Conservation (phyloP, 1,140 invertebrate species). For the Hyles euphorbiae region DNA sequence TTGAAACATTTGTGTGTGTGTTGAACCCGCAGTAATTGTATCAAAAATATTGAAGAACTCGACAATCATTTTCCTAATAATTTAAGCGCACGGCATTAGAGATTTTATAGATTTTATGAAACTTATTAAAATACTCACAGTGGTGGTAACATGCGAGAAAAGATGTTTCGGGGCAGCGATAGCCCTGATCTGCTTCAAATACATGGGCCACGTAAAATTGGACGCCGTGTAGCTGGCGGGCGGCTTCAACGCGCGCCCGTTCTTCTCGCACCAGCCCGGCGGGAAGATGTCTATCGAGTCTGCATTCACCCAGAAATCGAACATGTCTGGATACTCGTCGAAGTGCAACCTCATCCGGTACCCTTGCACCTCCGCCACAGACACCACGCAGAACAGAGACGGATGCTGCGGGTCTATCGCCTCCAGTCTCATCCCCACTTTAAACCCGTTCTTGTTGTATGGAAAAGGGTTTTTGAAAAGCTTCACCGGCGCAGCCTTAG, state of each 20-base stretch:
- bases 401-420: slow-evolving; percentile 95
- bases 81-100: neutral
- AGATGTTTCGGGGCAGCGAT: slow-evolving; percentile 86
- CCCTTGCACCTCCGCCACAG: slow-evolving; percentile 88
- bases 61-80: neutral
- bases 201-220: slow-evolving; percentile 90
- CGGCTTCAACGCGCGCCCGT: slow-evolving; percentile 82
- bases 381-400: slow-evolving; percentile 91
- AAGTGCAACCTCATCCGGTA: slow-evolving; percentile 92
- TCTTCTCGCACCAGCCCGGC: slow-evolving; percentile 93
- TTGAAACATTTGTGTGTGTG: no score
- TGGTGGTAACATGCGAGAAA: slow-evolving; percentile 77
- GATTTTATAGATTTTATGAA: neutral
- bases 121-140: slow-evolving; percentile 44
- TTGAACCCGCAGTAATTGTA: no score
- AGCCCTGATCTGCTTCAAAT: slow-evolving; percentile 86
- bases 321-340: slow-evolving; percentile 92
- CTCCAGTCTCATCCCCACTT: slow-evolving; percentile 94
- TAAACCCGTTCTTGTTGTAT: slow-evolving; percentile 83
- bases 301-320: slow-evolving; percentile 96
- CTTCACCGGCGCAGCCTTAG: slow-evolving; percentile 84
- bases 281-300: slow-evolving; percentile 95
- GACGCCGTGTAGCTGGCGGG: slow-evolving; percentile 81
- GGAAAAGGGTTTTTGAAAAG: slow-evolving; percentile 88
- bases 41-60: no score